phyloP scores from a whole-genome alignment of 2,113 vertebrate genomes.

The Platanista minor region DNA sequence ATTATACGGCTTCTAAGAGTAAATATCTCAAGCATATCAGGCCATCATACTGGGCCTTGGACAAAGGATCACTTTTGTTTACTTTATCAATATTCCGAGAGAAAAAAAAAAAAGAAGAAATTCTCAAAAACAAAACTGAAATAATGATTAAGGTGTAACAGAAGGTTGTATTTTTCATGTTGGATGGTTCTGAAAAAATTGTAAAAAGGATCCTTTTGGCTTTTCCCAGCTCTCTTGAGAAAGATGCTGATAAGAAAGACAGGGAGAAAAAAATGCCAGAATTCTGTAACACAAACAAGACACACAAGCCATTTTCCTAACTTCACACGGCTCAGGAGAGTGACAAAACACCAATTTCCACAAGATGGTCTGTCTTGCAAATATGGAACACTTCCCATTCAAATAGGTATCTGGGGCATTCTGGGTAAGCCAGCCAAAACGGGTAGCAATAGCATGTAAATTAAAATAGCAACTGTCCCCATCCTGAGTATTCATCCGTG shows the following conservation, averaged over 20 bases:
- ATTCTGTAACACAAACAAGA: slow-evolving; percentile 63
- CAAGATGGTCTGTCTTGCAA: slow-evolving; percentile 59
- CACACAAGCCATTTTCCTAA: slow-evolving; percentile 59
- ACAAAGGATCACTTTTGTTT: slow-evolving; percentile 31
- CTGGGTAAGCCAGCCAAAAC: slow-evolving; percentile 26
- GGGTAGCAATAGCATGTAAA: slow-evolving; percentile 43
- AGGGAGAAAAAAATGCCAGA: slow-evolving; percentile 8
- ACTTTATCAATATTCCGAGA: slow-evolving; percentile 1
- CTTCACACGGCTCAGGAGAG: slow-evolving; percentile 63
- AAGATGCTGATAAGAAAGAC: slow-evolving; percentile 55
- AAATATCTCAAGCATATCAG: slow-evolving; percentile 9
- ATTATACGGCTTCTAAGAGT: not conserved
- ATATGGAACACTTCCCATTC: slow-evolving; percentile 53
- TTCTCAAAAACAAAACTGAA: slow-evolving; percentile 25
- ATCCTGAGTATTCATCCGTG: slow-evolving; percentile 17
- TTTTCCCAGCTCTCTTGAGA: slow-evolving; percentile 41
- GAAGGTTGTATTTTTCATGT: slow-evolving; percentile 41
- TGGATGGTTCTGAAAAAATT: slow-evolving; percentile 25
- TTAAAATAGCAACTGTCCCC: slow-evolving; percentile 44
- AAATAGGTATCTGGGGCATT: slow-evolving; percentile 46
- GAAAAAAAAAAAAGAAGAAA: slow-evolving; percentile 50
- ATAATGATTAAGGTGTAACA: slow-evolving; percentile 30
- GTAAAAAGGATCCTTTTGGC: slow-evolving; percentile 41
- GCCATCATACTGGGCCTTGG: not conserved
- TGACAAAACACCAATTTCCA: slow-evolving; percentile 61